Conservation (phyloP, 2,113 vertebrate species). For the Uria aalge region DNA sequence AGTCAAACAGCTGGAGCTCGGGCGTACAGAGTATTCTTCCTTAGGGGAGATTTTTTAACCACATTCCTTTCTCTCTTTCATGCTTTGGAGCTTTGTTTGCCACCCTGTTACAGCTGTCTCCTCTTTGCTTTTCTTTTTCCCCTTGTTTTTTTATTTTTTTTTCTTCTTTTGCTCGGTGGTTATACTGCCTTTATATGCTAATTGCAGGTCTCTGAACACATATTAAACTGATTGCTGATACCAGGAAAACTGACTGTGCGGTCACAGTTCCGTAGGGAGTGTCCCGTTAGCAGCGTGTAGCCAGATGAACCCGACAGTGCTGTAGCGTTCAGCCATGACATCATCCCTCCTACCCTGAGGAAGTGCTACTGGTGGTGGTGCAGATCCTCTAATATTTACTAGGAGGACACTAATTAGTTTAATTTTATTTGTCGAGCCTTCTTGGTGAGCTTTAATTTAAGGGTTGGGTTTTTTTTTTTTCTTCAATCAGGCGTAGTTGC, state of each 20-base stretch:
- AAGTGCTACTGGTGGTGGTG: constrained; percentile 59
- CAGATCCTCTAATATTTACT: constrained; percentile 30
- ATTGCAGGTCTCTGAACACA: constrained; percentile 55
- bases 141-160: neutral
- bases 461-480: neutral
- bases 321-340: constrained; percentile 53
- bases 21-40: constrained; percentile 45
- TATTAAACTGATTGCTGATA: constrained; percentile 68
- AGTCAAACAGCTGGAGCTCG: constrained; percentile 55
- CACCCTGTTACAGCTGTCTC: constrained; percentile 37
- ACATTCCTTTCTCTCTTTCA: constrained; percentile 65
- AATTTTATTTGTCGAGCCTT: neutral
- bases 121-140: neutral
- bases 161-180: neutral
- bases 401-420: neutral
- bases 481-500: neutral
- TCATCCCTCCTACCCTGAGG: constrained; percentile 68
- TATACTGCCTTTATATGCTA: constrained; percentile 40
- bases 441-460: neutral
- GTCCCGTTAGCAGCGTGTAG: constrained; percentile 58
- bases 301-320: constrained; percentile 53
- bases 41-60: constrained; percentile 68
- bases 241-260: constrained; percentile 39
- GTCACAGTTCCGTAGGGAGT: constrained; percentile 65
- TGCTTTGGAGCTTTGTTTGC: constrained; percentile 64